These are phyloP conservation scores for Myotis lucifugus DNA, from an alignment of 2,113 vertebrate genomes.

Conservation along the genomic window DNA sequence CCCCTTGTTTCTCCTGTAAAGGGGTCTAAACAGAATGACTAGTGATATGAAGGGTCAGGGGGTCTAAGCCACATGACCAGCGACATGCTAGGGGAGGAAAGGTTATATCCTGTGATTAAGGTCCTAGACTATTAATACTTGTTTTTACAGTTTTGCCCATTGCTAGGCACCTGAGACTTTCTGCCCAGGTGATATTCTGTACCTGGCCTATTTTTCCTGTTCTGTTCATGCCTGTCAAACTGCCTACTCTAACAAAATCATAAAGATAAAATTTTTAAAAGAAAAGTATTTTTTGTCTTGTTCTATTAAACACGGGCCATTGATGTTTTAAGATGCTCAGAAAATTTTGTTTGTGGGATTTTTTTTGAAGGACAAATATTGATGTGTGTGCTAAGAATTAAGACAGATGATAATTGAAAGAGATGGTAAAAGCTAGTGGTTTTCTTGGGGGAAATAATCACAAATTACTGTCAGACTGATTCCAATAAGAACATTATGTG, in stretches of 20 bases:
- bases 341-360: constrained; percentile 65
- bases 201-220: neutral
- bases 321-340: constrained; percentile 37
- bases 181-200: neutral
- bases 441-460: constrained; percentile 70
- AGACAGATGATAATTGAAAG: constrained; percentile 63
- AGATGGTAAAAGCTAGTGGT: constrained; percentile 63
- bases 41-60: neutral
- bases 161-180: neutral
- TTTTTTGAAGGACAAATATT: constrained; percentile 59
- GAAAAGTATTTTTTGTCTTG: neutral
- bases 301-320: constrained; percentile 20
- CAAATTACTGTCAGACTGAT: constrained; percentile 48
- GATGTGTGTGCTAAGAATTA: constrained; percentile 28
- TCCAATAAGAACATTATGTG: constrained; percentile 70
- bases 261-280: neutral
- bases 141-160: neutral
- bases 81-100: neutral
- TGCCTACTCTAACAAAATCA: neutral
- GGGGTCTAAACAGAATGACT: neutral
- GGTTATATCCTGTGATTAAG: neutral
- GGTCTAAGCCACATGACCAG: neutral
- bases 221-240: neutral
- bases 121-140: neutral
- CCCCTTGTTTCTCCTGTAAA: neutral